Evolutionary conservation across 1,140 invertebrate genomes (phyloP).

Genomic region (Cydia pomonella): DNA sequence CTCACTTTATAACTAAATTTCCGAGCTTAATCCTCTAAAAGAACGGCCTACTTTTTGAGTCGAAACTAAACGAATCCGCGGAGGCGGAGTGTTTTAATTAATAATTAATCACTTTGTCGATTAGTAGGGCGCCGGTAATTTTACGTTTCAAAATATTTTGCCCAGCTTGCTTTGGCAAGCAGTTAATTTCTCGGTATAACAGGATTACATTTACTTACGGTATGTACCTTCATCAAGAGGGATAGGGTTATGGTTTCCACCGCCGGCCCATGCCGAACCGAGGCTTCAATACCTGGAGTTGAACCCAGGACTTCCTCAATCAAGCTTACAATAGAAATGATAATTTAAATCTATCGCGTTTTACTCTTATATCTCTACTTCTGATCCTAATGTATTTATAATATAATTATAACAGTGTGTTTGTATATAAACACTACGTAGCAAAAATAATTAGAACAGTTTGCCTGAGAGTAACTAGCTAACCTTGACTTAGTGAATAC

Average conservation of each 20-base stretch:
- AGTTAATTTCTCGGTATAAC: background rate
- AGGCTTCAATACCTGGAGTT: no score
- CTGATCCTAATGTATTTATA: no score
- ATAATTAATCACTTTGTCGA: conserved; percentile 3
- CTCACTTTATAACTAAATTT: background rate
- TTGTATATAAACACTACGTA: no score
- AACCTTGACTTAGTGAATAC: background rate
- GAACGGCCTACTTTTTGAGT: conserved; percentile 16
- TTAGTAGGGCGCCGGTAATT: conserved; percentile 11
- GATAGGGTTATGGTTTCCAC: no score
- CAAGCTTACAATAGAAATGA: no score
- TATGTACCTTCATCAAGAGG: no score
- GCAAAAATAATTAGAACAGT: background rate
- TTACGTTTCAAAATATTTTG: background rate
- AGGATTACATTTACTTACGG: background rate
- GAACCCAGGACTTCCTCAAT: no score
- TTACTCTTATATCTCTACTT: no score
- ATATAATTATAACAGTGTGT: no score
- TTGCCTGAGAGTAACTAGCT: background rate
- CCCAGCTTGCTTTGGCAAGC: background rate
- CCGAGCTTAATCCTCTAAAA: background rate
- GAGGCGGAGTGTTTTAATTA: conserved; percentile 14
- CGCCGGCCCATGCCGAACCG: no score
- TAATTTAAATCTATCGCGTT: no score
- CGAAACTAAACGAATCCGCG: background rate